Evolutionary conservation across 2,888 invertebrate genomes (phyloP), one percentile per base, ranked within the genome.

Genomic region (Craniophora ligustri): DNA sequence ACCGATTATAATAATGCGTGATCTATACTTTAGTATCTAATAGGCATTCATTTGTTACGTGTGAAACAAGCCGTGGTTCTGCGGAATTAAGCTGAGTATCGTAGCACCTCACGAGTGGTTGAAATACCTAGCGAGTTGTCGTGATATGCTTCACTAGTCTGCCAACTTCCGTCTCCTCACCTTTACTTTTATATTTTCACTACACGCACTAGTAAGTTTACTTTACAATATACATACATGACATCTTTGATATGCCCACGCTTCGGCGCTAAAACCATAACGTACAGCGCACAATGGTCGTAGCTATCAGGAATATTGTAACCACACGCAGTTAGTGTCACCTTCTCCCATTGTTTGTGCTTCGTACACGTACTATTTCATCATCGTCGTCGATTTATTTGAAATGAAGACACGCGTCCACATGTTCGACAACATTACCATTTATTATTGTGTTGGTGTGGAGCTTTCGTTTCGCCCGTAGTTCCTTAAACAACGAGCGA

Each of bases 401-500:
- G 78, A 81, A 85, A 82, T 79, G 79, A 81, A 83, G 82, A 85
- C 86, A 83, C 82, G 83, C 79, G 82, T 82, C 78, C 81, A 78
- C 75, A 81, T 84, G 81, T 85, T 82, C 81, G 73, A 84, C 81
- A 79, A 82, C 84, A 86, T 85, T 78, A 79, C 77, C 81, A 82
- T 84, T 82, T 85, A 81, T 86, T 85, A 84, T 86, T 82, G 76
- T 81, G 78, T 77, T 75, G 78, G 78, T 79, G 80, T 73, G 61
- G 79, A 81, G 88, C 85, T 87, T 88, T 88, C 84, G 82, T 82
- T 85, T 79, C 75, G 82, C 72, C 74, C 79, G 76, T 77, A 79
- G 82, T 79, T 80, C 82, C 81, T 85, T 87, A 85, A 81, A 86
- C 83, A 87, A 82, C 79, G 62, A 70, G 69, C 79, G 87, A 89